Conservation (phyloP, 2,888 invertebrate species). For the Andrena bicolor region DNA sequence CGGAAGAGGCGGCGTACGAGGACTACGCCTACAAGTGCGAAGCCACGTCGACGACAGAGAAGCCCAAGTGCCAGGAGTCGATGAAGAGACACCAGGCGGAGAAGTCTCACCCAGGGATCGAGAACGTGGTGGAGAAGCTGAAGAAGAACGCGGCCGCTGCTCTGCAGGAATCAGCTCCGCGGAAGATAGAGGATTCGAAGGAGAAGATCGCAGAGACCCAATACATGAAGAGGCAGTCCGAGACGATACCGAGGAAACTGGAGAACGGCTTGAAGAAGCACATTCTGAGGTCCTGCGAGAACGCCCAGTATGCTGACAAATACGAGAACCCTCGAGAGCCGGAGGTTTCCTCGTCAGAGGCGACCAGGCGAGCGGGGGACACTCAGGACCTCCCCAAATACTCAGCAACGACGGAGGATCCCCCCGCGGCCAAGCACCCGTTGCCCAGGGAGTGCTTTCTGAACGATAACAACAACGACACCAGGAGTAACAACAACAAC, state of each 20-base stretch:
- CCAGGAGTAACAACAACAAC: constrained; percentile 65
- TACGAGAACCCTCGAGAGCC: constrained; percentile 2
- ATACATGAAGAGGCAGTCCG: constrained; percentile 43
- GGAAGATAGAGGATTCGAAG: constrained; percentile 58
- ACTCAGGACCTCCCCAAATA: constrained; percentile 9
- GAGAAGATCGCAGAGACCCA: constrained; percentile 71
- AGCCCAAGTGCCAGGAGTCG: constrained; percentile 55
- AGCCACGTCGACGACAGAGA: constrained; percentile 52
- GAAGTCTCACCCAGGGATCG: constrained; percentile 79
- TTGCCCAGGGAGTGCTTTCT: constrained; percentile 45
- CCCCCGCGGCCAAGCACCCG: constrained; percentile 1
- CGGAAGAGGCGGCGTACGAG: constrained; percentile 64
- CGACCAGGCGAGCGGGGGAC: not conserved
- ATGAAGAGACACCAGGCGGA: constrained; percentile 72
- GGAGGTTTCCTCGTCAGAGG: constrained; percentile 45
- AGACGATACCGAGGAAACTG: constrained; percentile 65
- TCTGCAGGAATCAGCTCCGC: constrained; percentile 57
- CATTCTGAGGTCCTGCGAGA: constrained; percentile 77
- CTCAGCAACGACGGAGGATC: not conserved
- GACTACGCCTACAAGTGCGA: constrained; percentile 58
- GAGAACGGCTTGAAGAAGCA: constrained; percentile 78
- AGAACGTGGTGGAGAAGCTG: constrained; percentile 82
- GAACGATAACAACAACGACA: constrained; percentile 64
- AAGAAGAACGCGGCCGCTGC: constrained; percentile 82
- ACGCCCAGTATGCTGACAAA: constrained; percentile 27